Evolutionary conservation across 1,140 invertebrate genomes (phyloP).

Genomic region (Xylocopa sonorina): DNA sequence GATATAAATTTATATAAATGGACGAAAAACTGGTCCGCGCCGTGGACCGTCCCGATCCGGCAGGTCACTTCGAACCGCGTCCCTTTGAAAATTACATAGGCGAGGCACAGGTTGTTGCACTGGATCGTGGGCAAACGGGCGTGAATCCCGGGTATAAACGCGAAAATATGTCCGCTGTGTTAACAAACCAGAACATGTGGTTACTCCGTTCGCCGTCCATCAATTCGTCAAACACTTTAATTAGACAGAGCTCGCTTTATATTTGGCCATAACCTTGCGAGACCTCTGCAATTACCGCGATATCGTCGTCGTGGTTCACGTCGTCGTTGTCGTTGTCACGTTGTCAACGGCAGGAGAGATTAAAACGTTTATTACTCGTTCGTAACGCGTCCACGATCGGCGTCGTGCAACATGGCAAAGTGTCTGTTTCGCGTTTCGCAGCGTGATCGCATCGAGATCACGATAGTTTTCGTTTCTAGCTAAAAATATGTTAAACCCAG

Average conservation of each 20-base stretch:
- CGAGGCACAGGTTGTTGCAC: constrained; percentile 49
- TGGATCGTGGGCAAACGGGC: constrained; percentile 32
- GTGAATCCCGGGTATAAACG: constrained; percentile 60
- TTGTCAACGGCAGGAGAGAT: background rate
- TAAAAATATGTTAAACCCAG: constrained; percentile 22
- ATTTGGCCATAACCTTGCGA: background rate
- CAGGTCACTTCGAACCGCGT: constrained; percentile 32
- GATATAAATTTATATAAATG: constrained; percentile 51
- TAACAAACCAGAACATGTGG: constrained; percentile 61
- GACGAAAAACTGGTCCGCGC: constrained; percentile 33
- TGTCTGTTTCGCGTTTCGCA: constrained; percentile 2
- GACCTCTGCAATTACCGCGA: background rate
- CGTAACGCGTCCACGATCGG: background rate
- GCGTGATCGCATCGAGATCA: constrained; percentile 17
- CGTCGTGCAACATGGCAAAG: background rate
- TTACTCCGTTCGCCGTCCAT: constrained; percentile 66
- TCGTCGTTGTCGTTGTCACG: background rate
- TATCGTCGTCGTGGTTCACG: background rate
- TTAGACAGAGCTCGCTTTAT: constrained; percentile 49
- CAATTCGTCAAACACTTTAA: constrained; percentile 71
- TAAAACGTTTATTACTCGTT: background rate
- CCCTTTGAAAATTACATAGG: constrained; percentile 45
- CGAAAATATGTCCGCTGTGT: constrained; percentile 59
- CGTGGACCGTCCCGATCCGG: constrained; percentile 12
- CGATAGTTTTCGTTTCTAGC: constrained; percentile 26